Evolutionary conservation across 2,888 invertebrate species (phyloP).

Genomic region (Blastobasis lacticolella): DNA sequence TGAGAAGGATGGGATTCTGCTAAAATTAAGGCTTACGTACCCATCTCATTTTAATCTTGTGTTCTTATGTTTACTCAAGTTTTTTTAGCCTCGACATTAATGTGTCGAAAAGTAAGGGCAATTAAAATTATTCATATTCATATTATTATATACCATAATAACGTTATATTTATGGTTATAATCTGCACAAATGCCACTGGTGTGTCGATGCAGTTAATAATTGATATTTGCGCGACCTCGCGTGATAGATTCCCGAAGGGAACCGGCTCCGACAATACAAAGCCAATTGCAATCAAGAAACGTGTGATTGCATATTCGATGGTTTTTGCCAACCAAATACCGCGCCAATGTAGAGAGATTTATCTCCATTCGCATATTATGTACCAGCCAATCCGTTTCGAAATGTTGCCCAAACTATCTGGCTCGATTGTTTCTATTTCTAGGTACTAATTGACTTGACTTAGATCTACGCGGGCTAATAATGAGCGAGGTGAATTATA

Average conservation of each 20-base stretch:
- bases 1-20: too few species aligned
- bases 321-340: slow-evolving; percentile 29
- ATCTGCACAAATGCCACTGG: slow-evolving; percentile 38
- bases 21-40: too few species aligned
- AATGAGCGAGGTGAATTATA: too few species aligned
- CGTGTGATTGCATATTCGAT: slow-evolving; percentile 30
- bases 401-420: neutral
- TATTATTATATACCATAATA: too few species aligned
- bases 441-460: too few species aligned
- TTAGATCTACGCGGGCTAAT: too few species aligned
- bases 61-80: too few species aligned
- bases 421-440: slow-evolving; percentile 2
- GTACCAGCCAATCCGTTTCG: neutral
- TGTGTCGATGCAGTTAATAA: slow-evolving; percentile 30
- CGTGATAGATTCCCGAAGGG: slow-evolving; percentile 52
- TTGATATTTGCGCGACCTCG: slow-evolving; percentile 44
- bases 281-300: slow-evolving; percentile 12
- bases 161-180: slow-evolving; percentile 14
- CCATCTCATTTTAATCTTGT: too few species aligned
- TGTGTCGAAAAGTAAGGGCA: too few species aligned
- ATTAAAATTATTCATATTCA: too few species aligned
- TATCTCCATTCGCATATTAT: slow-evolving; percentile 13
- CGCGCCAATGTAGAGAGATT: slow-evolving; percentile 16
- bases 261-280: slow-evolving; percentile 35
- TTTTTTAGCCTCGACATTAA: too few species aligned